These are phyloP conservation scores for Telenomus remus DNA, from an alignment of 1,140 invertebrate species.

Conservation along the genomic window DNA sequence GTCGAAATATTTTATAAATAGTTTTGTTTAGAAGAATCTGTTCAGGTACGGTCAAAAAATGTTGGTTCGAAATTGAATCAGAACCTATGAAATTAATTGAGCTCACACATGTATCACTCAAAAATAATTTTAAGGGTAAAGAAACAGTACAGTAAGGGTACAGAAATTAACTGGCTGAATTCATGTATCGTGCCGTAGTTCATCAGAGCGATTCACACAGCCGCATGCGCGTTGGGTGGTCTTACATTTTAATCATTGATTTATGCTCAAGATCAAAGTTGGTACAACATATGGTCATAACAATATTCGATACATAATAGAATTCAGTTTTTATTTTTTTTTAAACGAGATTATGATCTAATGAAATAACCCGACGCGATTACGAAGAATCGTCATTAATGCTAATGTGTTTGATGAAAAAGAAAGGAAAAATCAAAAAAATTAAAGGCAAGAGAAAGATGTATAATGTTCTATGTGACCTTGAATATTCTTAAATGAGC, in stretches of 20 bases:
- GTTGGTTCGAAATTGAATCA: too few relatives aligned
- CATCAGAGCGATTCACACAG: conserved; percentile 21
- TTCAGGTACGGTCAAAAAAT: too few relatives aligned
- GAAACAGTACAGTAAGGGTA: too few relatives aligned
- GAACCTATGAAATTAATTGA: too few relatives aligned
- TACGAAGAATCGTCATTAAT: conserved; percentile 29
- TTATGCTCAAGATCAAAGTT: conserved; percentile 16
- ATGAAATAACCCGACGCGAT: conserved; percentile 39
- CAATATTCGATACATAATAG: conserved; percentile 43
- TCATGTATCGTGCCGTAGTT: background rate
- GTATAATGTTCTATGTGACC: conserved; percentile 54
- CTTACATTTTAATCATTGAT: conserved; percentile 37
- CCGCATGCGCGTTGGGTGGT: conserved; percentile 34
- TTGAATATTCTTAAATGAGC: conserved; percentile 58
- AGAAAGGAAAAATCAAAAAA: conserved; percentile 50
- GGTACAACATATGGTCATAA: conserved; percentile 39
- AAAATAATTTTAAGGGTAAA: too few relatives aligned
- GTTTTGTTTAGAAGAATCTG: too few relatives aligned
- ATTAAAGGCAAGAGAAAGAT: conserved; percentile 46
- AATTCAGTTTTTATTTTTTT: conserved; percentile 38
- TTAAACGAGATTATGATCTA: conserved; percentile 47
- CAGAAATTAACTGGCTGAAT: background rate
- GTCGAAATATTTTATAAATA: too few relatives aligned
- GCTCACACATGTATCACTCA: too few relatives aligned
- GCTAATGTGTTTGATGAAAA: conserved; percentile 38